A percentile compares a stretch with the other conserved stretches of the same genome.
Conservation (phyloP, 2,113 vertebrate species). For the Elephantulus edwardii region DNA sequence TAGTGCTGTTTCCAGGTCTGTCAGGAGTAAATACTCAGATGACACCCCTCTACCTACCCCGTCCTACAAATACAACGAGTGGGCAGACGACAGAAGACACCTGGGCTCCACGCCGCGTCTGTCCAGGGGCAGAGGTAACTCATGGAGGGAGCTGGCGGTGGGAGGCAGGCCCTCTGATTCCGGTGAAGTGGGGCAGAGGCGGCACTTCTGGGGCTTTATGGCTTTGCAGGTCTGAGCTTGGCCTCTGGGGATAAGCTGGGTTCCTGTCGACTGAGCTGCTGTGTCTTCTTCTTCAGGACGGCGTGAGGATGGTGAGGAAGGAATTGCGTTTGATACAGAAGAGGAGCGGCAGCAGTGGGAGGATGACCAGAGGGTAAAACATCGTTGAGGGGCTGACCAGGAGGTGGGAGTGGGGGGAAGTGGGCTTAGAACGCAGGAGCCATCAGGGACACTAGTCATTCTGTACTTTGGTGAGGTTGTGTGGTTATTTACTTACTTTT, state of each 20-base stretch:
- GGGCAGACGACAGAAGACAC: slow-evolving; percentile 95
- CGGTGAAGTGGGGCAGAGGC: not conserved
- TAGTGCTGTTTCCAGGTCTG: slow-evolving; percentile 86
- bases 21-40: slow-evolving; percentile 89
- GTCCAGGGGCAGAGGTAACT: slow-evolving; percentile 94
- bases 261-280: not conserved
- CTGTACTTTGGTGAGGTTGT: not conserved
- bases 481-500: too few relatives aligned
- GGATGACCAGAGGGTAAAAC: slow-evolving; percentile 93
- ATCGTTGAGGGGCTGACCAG: accelerated
- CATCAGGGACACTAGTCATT: not conserved
- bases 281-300: slow-evolving; percentile 80
- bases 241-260: not conserved
- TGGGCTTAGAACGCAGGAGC: not conserved
- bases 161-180: not conserved
- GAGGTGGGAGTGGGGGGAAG: not conserved
- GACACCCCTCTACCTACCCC: slow-evolving; percentile 95
- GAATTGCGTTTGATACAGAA: slow-evolving; percentile 92
- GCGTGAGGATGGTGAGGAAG: slow-evolving; percentile 88
- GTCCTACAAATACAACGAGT: slow-evolving; percentile 97
- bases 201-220: accelerated
- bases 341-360: slow-evolving; percentile 96
- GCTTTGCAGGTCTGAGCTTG: not conserved
- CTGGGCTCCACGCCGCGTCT: slow-evolving; percentile 94
- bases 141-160: not conserved